These are phyloP conservation scores for Myotis lucifugus DNA, from an alignment of 2,113 vertebrate species.

Conservation along the genomic window DNA sequence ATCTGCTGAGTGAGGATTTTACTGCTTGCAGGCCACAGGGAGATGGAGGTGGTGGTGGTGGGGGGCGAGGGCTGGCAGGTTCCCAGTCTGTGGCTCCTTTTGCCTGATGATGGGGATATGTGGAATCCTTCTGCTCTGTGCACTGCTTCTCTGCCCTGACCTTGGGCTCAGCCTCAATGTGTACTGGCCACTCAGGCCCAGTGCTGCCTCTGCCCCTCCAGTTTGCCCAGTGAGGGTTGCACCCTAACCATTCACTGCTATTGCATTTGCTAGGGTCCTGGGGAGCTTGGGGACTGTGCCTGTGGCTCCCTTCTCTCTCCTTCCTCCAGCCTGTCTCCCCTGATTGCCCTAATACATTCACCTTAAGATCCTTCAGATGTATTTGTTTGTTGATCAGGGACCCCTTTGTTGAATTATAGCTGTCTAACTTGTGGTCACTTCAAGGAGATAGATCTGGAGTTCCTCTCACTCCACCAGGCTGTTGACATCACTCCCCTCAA, in stretches of 20 bases:
- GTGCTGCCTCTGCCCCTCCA: neutral
- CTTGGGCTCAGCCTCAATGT: neutral
- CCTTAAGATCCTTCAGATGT: neutral
- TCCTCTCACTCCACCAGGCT: neutral
- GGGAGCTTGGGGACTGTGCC: neutral
- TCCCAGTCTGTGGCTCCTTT: neutral
- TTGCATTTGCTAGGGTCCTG: neutral
- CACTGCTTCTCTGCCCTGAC: neutral
- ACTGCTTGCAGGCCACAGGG: neutral
- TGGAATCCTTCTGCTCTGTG: neutral
- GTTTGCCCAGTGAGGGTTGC: neutral
- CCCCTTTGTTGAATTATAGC: neutral
- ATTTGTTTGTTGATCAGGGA: neutral
- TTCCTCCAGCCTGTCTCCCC: neutral
- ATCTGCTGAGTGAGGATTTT: neutral
- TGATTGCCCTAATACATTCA: neutral
- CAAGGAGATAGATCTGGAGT: neutral
- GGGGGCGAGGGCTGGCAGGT: neutral
- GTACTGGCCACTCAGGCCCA: neutral
- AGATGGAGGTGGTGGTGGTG: no score
- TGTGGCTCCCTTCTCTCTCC: neutral
- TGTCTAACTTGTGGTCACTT: neutral
- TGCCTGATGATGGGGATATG: neutral
- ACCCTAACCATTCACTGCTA: neutral
- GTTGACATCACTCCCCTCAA: neutral